These are phyloP conservation scores for Mylabris phalerata DNA, from an alignment of 1,140 invertebrate genomes.

Conservation along the genomic window DNA sequence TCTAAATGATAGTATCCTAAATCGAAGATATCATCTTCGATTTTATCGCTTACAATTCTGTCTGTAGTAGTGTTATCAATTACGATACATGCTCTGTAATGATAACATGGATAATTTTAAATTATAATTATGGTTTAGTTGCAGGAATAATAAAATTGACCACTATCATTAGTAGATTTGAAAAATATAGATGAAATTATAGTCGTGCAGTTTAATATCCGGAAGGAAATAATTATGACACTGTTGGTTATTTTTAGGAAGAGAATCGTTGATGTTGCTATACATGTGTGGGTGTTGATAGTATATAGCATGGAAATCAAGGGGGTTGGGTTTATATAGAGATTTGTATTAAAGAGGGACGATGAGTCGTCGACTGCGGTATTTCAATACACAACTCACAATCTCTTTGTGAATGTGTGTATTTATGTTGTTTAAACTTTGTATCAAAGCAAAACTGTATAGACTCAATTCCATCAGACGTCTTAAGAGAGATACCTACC, in stretches of 20 bases:
- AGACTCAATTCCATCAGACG: slow-evolving; percentile 27
- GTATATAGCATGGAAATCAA: no score
- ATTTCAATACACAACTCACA: slow-evolving; percentile 23
- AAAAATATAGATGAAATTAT: no score
- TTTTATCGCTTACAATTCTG: no score
- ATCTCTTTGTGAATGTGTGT: slow-evolving; percentile 27
- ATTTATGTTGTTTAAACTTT: slow-evolving; percentile 28
- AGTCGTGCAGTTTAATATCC: slow-evolving; percentile 3
- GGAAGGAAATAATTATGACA: slow-evolving; percentile 14
- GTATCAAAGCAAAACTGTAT: slow-evolving; percentile 18
- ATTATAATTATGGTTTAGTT: slow-evolving; percentile 1
- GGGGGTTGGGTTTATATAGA: no score
- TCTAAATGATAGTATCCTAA: no score
- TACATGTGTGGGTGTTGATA: no score
- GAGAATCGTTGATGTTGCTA: no score
- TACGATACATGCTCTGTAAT: slow-evolving; percentile 13
- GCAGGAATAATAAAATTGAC: no score
- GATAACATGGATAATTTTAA: slow-evolving; percentile 16
- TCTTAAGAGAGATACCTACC: slow-evolving; percentile 13
- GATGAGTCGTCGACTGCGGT: slow-evolving; percentile 5
- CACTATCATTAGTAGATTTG: no score
- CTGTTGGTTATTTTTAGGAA: no score
- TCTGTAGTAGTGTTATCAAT: background rate
- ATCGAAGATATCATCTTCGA: no score
- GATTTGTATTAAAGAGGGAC: no score